phyloP scores from a whole-genome alignment of 2,113 vertebrate species.

The Laterallus jamaicensis region DNA sequence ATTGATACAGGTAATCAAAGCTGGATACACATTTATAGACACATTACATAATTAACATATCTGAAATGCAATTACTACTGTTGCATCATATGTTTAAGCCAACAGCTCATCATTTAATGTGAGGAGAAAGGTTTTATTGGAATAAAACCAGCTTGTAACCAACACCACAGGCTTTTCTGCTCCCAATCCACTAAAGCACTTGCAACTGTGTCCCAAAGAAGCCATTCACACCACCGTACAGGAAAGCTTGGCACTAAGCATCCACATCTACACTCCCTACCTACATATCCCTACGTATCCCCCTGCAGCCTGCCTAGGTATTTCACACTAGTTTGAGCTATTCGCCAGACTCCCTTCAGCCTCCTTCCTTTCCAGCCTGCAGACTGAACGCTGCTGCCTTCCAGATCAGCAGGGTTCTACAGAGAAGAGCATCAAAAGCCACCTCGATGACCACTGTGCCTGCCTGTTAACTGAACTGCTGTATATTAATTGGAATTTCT shows the following conservation, averaged over 20 bases:
- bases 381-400: not conserved
- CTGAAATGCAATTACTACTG: not conserved
- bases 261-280: not conserved
- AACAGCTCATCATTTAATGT: not conserved
- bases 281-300: rapidly evolving
- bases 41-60: not conserved
- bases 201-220: not conserved
- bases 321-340: too few relatives aligned
- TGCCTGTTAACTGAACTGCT: not conserved
- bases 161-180: not conserved
- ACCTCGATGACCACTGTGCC: not conserved
- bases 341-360: rapidly evolving
- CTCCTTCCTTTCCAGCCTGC: not conserved
- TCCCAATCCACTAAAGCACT: not conserved
- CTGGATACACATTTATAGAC: not conserved
- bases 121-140: not conserved
- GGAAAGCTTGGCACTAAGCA: rapidly evolving
- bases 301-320: too few relatives aligned
- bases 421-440: not conserved
- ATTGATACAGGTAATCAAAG: not conserved
- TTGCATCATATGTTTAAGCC: not conserved
- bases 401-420: not conserved
- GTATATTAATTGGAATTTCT: not conserved
- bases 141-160: not conserved
- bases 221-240: rapidly evolving